Base-by-base conservation (phyloP, 2,113 vertebrate genomes). In the Cebidichthys violaceus region DNA sequence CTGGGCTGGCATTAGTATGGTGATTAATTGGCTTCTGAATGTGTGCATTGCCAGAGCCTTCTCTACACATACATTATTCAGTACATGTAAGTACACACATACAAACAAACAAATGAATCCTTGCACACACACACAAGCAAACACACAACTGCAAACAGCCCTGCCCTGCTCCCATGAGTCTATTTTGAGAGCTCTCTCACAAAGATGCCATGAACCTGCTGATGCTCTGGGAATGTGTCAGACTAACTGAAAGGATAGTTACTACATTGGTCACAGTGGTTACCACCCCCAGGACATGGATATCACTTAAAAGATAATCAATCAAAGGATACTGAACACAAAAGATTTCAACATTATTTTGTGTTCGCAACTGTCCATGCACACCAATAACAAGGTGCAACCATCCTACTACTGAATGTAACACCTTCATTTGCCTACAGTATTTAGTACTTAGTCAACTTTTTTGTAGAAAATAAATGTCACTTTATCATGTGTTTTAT, bases 181-280 rank as follows among this genome's bases (percentile, higher is more conserved):
- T 82, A 72, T 77, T 89, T 82, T 76, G 24, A 60, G 73, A 83
- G 64, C 67, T 85, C 65, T 82, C 73, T 88, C 73, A 31, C 77
- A 68, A 59, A 77, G 57, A 87, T 70, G 71, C 55, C 1, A 15
- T 9, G 13, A 27, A 24, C 39, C 64, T 43, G 39, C 37, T 66
- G 37, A 27, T 66, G n/a, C 64, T 66, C 39, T 43, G 39, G 39
- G n/a, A 66, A 27, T 41, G 37, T 66, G 37, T 43, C 7, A 70
- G 55, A 80, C 57, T 39, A 45, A 79, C 68, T 68, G 65, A 71
- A 39, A 83, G 31, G 35, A 84, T 52, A 39, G 66, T 62, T 64
- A 57, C 66, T 37, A n/a, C 70, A 84, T 50, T 15, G 9, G 45
- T 84, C 65, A 86, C 61, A 64, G 54, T 45, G 9, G 31, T 41